Evolutionary conservation across 2,113 vertebrate species (phyloP), one percentile per base, ranked within the genome.

Genomic region (Microtus montanus): DNA sequence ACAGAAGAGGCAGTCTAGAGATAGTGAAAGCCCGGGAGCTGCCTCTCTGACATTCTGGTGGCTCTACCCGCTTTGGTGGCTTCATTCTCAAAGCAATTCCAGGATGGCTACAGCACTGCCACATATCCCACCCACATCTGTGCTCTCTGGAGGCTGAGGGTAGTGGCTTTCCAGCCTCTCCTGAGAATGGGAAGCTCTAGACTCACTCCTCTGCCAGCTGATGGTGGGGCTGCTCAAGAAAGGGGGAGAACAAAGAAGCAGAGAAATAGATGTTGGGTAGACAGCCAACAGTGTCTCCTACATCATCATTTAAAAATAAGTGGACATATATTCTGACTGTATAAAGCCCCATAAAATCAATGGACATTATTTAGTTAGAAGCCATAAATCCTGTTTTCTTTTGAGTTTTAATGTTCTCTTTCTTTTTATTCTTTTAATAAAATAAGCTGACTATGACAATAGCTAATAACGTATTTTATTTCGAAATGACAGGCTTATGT

Each of bases 371-470:
- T 77, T 94, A 92, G 89, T 96, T 98, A 97, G 86, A 96, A 97
- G 95, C 97, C 90, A 92, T 96, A 98, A 96, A 82, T 95, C 93
- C 92, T 94, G 83, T 97, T 98, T 98, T 94, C 97, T 96, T 77
- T 91, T 93, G 41, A 94, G 90, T 90, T 95, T 94, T 52, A 58
- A 33, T 78, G 66, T 83, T 74, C 88, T 61, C 61, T 84, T 80
- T 86, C 89, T 94, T 86, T 92, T 92, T 80, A 80, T 92, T 94
- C 92, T 84, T 35, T 92, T 97, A 96, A 91, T 96, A 93, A 97
- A 97, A 95, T 87, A 64, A 83, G 90, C 49, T 68, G 33, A 47
- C 94, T 80, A 44, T 87, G 84, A 84, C 87, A 75, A 83, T 91
- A 96, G 93, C 91, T 96, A 96, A 94, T 75, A 63, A 90, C 52